Evolutionary conservation across 2,113 vertebrate genomes (phyloP), one percentile per base, ranked within the genome.

Genomic region (Toxotes chatareus): DNA sequence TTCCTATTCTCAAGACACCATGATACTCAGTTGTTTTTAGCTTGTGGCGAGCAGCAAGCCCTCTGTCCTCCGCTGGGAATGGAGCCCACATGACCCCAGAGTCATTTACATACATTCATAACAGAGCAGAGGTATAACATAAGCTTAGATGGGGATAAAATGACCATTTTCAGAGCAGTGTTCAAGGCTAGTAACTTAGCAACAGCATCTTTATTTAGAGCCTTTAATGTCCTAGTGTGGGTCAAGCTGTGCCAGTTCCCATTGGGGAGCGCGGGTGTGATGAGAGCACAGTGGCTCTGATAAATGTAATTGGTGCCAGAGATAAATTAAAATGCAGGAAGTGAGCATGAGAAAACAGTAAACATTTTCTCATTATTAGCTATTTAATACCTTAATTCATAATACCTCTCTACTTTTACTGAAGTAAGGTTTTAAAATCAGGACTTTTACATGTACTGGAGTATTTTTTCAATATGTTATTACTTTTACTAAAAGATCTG

Each of bases 151-250:
- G 27, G 47, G 44, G 17, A 40, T 32, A 36, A 68, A 70, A 70
- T 78, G 59, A 73, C 55, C 46, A 65, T 80, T 88, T 87, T 64
- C 65, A 83, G 61, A 77, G 82, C 72, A 27, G 75, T 8, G 11
- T 82, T 80, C 65, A 46, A 64, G 57, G 74, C 85, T 13, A 4
- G 93, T 95, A 90, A 75, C 94, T 91, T 90, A 93, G 95, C 94
- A 95, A 95, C 94, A 84, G 75, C 71, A 79, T 90, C 89, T 93
- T 89, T 87, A 93, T 95, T 91, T 94, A 94, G 91, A 90, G 78
- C 60, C 70, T 85, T 86, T 81, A 75, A 79, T 83, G 89, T 90
- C 84, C 76, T 84, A 53, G 84, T 56, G 49, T 85, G 80, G 91
- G 91, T 93, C 90, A 89, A 60, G 79, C 81, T 83, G 74, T 87